Conservation (phyloP, 2,113 vertebrate genomes). For the Panthera tigris region DNA sequence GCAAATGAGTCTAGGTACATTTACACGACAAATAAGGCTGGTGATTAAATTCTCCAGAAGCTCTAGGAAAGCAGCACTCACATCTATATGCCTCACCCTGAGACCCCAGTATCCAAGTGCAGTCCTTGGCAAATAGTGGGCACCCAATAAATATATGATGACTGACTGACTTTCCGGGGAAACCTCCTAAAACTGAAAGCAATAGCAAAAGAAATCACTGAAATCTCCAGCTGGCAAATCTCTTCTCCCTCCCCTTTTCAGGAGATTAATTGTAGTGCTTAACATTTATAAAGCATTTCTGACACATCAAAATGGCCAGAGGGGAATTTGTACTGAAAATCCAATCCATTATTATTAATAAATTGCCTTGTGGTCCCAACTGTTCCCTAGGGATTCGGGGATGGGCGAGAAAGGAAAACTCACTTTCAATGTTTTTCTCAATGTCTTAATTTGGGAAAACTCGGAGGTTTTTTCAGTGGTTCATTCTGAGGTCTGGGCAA, state of each 20-base stretch:
- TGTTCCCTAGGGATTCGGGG: slow-evolving; percentile 39
- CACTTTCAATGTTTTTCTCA: slow-evolving; percentile 73
- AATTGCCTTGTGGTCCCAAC: slow-evolving; percentile 76
- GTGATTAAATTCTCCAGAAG: neutral
- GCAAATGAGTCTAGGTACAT: neutral
- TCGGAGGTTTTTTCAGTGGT: slow-evolving; percentile 65
- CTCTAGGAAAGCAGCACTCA: neutral
- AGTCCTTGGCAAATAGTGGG: neutral
- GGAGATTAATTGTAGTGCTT: slow-evolving; percentile 74
- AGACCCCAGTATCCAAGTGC: neutral
- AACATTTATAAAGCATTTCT: slow-evolving; percentile 76
- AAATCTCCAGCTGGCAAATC: slow-evolving; percentile 63
- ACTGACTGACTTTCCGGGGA: slow-evolving; percentile 6
- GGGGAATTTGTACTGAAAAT: slow-evolving; percentile 70
- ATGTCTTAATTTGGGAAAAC: slow-evolving; percentile 76
- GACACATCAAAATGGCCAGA: slow-evolving; percentile 76
- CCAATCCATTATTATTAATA: slow-evolving; percentile 77
- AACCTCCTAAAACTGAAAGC: slow-evolving; percentile 44
- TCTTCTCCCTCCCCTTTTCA: slow-evolving; percentile 26
- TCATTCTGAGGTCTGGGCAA: slow-evolving; percentile 81
- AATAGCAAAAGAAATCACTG: slow-evolving; percentile 60
- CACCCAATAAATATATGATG: neutral
- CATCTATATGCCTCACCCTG: neutral
- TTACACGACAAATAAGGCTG: neutral
- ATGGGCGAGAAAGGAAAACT: slow-evolving; percentile 67